Conservation (phyloP, 2,797 vertebrate genomes). For the Poliocrania exsul region DNA sequence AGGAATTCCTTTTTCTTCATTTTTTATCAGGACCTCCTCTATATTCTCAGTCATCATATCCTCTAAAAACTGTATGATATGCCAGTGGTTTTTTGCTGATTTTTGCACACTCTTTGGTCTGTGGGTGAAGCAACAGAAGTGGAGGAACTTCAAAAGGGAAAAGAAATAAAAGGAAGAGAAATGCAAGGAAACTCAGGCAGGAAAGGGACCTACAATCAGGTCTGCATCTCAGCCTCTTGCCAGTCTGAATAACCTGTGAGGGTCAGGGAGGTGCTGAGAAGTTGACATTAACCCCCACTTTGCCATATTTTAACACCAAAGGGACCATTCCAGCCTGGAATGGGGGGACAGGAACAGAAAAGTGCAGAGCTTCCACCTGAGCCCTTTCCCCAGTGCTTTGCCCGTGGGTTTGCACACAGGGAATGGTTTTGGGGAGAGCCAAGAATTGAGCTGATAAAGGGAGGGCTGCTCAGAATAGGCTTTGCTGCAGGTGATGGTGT, state of each 20-base stretch:
- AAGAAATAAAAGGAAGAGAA: background rate
- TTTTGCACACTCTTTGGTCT: background rate
- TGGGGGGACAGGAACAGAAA: background rate
- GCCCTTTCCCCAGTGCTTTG: background rate
- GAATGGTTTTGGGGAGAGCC: background rate
- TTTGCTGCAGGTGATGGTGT: background rate
- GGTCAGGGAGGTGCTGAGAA: background rate
- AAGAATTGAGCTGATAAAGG: background rate
- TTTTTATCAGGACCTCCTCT: background rate
- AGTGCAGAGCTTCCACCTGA: background rate
- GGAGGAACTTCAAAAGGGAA: background rate
- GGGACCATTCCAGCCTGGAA: background rate
- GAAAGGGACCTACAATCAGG: background rate
- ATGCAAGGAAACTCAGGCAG: background rate
- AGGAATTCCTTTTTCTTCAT: background rate
- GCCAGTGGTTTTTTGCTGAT: background rate
- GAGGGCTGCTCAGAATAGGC: background rate
- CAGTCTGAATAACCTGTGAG: background rate
- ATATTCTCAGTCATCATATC: background rate
- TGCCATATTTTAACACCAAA: background rate
- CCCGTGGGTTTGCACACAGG: background rate
- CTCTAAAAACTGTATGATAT: background rate
- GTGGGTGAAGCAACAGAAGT: background rate
- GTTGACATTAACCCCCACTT: background rate
- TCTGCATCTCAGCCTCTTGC: background rate